Evolutionary conservation across 2,113 vertebrate genomes (phyloP), one percentile per base, ranked within the genome.

Genomic region (Thymallus thymallus): DNA sequence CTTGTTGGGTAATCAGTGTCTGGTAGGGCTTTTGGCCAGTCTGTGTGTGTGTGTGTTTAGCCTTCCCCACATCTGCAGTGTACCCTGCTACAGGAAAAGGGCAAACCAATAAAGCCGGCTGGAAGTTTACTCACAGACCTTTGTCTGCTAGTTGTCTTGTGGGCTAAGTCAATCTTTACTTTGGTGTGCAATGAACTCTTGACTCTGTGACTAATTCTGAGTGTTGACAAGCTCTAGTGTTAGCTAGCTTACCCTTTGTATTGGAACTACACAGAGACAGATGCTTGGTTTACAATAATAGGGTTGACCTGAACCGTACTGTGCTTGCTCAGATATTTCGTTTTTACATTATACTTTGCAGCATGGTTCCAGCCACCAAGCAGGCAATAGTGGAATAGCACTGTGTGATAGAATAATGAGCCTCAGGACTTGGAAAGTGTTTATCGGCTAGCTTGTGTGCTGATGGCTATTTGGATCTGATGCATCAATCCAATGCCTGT

Each of bases 101-200:
- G 80, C 73, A 87, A 85, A 89, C 87, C 81, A 91, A 90, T 88
- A 91, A 90, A 90, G 76, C 29, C 41, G 69, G 6, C 69, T 82
- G 41, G 80, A 84, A 74, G 91, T 91, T 90, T 89, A 90, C 89
- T 91, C 89, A 88, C 82, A 84, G 86, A 73, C 68, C 86, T 86
- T 90, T 89, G 89, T 90, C 82, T 88, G 82, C 84, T 84, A 22
- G 35, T 81, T 80, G 81, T 81, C 82, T 82, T 90, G 88, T 91
- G 85, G 84, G 86, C 87, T 77, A 45, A 90, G 90, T 90, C 88
- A 92, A 92, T 91, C 89, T 92, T 92, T 91, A 75, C 89, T 85
- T 81, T 87, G 76, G 76, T 81, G 79, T 85, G 69, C 74, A 10
- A 26, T 87, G 87, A 92, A 90, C 88, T 89, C 85, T 88, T 88